Base-by-base conservation (phyloP, 2,113 vertebrate genomes). In the Agelaius phoeniceus region DNA sequence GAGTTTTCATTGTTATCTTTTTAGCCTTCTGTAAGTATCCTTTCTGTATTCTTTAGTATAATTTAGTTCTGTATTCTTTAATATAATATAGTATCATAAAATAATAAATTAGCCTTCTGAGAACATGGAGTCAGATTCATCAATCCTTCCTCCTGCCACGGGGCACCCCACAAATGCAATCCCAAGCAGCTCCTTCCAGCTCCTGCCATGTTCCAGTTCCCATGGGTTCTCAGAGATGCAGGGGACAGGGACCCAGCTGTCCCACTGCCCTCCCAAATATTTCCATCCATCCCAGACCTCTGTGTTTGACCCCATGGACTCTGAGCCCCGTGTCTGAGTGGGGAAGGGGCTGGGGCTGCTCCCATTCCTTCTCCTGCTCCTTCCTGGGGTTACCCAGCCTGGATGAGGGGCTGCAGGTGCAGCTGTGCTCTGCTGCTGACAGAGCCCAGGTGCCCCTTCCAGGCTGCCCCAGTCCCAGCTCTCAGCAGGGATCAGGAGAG, bases 201-300 rank as follows among this genome's bases (percentile, higher is more conserved):
- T 88, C 37, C 54, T 69, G 48, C 7, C 35, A 44, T 55, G 20
- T 46, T n/a, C 6, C 48, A 98, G 98, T 62, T 98, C 97, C 91
- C 97, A 97, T 20, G 72, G 97, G 35, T 31, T 97, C 17, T 96
- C 83, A 63, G 97, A 98, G 89, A 76, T 96, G 23, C 91, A 96
- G 20, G 90, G 96, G 28, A 97, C 96, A 97, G 77, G 73, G 74
- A n/a, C 74, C 94, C 2, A 96, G 93, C 28, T 98, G 98, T 48
- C 97, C 97, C 2, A 77, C 98, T 18, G 43, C 98, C 92, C 98
- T 98, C 90, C 97, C 98, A 93, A 98, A 98, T 89, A 98, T 98
- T 90, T 79, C 28, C 46, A 96, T 98, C 37, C 98, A 97, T 0
- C 55, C 66, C 31, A 98, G 98, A 15, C 98, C 73, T 95, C 97